Evolutionary conservation across 2,888 invertebrate genomes (phyloP).

Genomic region (Pammene fasciana): DNA sequence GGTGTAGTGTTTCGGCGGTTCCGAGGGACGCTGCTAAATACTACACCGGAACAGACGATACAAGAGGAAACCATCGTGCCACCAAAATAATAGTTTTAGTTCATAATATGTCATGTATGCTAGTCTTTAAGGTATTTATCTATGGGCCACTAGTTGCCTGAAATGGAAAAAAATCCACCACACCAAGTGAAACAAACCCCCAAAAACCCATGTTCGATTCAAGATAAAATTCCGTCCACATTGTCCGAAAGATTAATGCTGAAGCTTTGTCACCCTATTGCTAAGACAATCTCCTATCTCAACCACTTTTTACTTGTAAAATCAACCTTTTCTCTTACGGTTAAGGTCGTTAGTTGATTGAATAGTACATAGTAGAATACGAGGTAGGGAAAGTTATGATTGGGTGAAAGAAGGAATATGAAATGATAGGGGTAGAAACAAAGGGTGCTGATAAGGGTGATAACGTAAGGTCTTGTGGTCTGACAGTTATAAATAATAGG

Average conservation of each 20-base stretch:
- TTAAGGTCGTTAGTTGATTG: not conserved
- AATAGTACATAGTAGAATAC: too few relatives aligned
- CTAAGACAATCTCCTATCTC: not conserved
- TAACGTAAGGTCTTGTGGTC: conserved; percentile 11
- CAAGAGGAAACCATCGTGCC: too few relatives aligned
- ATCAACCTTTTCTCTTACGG: not conserved
- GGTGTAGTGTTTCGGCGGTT: too few relatives aligned
- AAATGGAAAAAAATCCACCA: not conserved
- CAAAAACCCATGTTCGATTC: conserved; percentile 40
- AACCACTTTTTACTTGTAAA: not conserved
- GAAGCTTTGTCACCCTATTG: conserved; percentile 20
- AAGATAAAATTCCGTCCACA: conserved; percentile 42
- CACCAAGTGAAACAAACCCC: conserved; percentile 26
- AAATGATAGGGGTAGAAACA: conserved; percentile 37
- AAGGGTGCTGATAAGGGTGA: conserved; percentile 27
- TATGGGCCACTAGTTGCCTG: too few relatives aligned
- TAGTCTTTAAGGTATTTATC: too few relatives aligned
- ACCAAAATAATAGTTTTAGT: too few relatives aligned
- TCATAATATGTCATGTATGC: too few relatives aligned
- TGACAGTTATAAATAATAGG: not conserved
- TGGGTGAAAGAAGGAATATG: conserved; percentile 30
- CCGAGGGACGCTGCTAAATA: too few relatives aligned
- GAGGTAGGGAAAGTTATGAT: not conserved
- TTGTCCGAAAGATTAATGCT: conserved; percentile 41
- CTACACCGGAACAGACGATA: too few relatives aligned